Conservation (phyloP, 2,113 vertebrate species). For the Pitta sordida region DNA sequence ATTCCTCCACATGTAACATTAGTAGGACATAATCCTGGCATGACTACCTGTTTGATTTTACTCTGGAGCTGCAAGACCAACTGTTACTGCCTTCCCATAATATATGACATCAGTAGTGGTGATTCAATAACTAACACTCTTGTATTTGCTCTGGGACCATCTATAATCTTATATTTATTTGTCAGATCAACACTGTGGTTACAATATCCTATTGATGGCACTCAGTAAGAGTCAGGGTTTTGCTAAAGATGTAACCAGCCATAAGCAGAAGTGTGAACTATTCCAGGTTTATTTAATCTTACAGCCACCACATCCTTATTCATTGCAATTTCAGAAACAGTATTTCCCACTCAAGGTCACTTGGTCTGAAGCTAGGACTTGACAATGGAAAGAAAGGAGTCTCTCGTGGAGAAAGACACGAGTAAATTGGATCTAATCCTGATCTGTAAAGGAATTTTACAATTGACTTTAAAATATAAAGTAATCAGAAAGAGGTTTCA, state of each 20-base stretch:
- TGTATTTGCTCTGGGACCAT: not conserved
- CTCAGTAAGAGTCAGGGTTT: not conserved
- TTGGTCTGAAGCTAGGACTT: not conserved
- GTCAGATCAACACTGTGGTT: not conserved
- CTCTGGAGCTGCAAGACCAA: not conserved
- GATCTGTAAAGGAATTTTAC: not conserved
- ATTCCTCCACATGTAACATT: not conserved
- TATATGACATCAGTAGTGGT: not conserved
- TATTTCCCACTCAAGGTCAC: slow-evolving; percentile 5
- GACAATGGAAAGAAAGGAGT: not conserved
- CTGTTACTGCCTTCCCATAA: not conserved
- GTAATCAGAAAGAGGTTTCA: not conserved
- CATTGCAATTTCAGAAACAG: not conserved
- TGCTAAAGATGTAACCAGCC: slow-evolving; percentile 20
- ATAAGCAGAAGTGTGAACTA: slow-evolving; percentile 22
- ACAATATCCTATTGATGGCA: slow-evolving; percentile 13
- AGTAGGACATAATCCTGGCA: not conserved
- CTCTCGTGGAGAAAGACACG: not conserved
- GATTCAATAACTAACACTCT: not conserved
- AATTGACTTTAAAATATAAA: not conserved
- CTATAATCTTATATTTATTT: slow-evolving; percentile 5
- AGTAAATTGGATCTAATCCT: not conserved
- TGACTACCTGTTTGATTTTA: not conserved
- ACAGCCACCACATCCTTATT: not conserved
- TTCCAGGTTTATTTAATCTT: slow-evolving; percentile 28